Evolutionary conservation across 2,113 vertebrate species (phyloP).

Genomic region (Syrmaticus mikado): DNA sequence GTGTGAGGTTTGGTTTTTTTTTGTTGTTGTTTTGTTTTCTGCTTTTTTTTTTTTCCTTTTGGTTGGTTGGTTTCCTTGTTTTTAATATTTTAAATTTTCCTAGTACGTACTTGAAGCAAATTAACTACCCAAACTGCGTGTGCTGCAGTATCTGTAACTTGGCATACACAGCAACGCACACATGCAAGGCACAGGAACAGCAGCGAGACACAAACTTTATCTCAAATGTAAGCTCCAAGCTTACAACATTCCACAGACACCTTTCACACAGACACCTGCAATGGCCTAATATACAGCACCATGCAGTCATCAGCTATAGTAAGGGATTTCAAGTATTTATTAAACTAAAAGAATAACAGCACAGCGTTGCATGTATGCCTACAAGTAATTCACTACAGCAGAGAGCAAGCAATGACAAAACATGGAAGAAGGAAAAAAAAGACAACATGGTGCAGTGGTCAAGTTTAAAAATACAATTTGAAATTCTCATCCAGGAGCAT

Average conservation of each 20-base stretch:
- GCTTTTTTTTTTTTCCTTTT: no score
- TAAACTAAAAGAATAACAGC: slow-evolving; percentile 35
- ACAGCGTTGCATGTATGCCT: not conserved
- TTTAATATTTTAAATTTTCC: not conserved
- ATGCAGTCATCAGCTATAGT: slow-evolving; percentile 58
- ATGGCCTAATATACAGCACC: slow-evolving; percentile 42
- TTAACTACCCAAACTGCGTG: not conserved
- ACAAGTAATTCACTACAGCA: not conserved
- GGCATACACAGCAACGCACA: not conserved
- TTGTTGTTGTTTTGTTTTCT: not conserved
- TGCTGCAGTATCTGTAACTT: slow-evolving; percentile 33
- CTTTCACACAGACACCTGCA: not conserved
- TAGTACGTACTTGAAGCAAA: slow-evolving; percentile 25
- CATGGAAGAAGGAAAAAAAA: not conserved
- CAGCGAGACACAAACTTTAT: not conserved
- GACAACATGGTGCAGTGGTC: slow-evolving; percentile 71
- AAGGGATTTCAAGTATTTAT: not conserved
- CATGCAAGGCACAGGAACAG: slow-evolving; percentile 39
- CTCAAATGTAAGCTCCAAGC: not conserved
- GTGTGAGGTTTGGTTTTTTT: not conserved
- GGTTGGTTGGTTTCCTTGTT: no score
- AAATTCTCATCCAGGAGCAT: slow-evolving; percentile 50
- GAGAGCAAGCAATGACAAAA: slow-evolving; percentile 30
- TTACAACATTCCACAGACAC: not conserved
- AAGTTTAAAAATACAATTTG: slow-evolving; percentile 72